Conservation (phyloP, 1,140 invertebrate species). For the Neodiprion pinetum region DNA sequence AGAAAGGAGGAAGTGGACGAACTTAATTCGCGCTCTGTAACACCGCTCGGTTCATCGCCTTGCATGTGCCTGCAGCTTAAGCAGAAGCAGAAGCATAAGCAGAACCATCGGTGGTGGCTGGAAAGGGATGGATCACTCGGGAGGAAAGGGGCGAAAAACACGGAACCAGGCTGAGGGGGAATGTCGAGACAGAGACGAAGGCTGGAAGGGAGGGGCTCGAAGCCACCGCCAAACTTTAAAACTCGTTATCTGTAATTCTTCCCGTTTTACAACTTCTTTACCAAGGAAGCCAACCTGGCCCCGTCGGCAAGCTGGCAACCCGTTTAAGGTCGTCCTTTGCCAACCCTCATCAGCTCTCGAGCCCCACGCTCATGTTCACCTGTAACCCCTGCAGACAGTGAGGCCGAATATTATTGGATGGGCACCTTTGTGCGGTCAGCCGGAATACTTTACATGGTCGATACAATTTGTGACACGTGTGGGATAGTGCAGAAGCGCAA, state of each 20-base stretch:
- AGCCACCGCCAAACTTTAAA: slow-evolving; percentile 37
- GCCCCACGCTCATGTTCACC: not conserved
- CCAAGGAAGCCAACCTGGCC: not conserved
- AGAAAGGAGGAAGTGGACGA: slow-evolving; percentile 12
- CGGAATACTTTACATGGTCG: not conserved
- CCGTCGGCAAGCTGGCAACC: not conserved
- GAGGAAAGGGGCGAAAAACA: slow-evolving; percentile 1
- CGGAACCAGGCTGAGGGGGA: slow-evolving; percentile 16
- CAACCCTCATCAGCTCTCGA: not conserved
- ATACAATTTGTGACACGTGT: no score
- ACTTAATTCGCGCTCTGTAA: slow-evolving; percentile 20
- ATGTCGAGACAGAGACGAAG: slow-evolving; percentile 26
- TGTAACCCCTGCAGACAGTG: not conserved
- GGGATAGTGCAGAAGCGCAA: no score
- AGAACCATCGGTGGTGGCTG: slow-evolving; percentile 33
- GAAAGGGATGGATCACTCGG: slow-evolving; percentile 20
- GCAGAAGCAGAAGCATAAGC: slow-evolving; percentile 17
- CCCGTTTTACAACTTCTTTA: not conserved
- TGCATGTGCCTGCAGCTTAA: no score
- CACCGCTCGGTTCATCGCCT: not conserved
- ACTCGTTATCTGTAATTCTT: slow-evolving; percentile 5
- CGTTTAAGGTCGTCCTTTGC: no score
- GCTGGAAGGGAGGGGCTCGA: slow-evolving; percentile 29
- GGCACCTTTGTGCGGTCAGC: not conserved
- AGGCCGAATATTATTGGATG: not conserved